These are phyloP conservation scores for Pogonocherus hispidulus DNA, from an alignment of 2,888 invertebrate genomes.

Conservation along the genomic window DNA sequence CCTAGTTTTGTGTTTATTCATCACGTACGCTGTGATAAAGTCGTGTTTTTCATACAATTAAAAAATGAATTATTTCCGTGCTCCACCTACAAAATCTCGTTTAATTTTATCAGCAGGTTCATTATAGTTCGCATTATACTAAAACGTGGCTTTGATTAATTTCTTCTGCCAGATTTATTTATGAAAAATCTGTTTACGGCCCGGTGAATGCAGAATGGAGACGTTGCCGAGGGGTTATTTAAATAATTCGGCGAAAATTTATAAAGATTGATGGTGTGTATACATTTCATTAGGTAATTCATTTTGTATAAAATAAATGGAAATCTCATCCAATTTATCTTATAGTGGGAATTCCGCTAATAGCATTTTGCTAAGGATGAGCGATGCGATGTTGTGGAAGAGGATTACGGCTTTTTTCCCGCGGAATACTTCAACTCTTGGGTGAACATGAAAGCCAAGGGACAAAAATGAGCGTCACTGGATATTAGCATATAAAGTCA, in stretches of 20 bases:
- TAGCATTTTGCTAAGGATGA: constrained; percentile 15
- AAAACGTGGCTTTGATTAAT: constrained; percentile 16
- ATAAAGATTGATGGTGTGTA: constrained; percentile 20
- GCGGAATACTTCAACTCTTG: neutral
- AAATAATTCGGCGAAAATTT: constrained; percentile 17
- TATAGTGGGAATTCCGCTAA: constrained; percentile 15
- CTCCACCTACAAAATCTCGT: neutral
- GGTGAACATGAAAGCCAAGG: neutral
- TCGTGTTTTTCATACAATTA: neutral
- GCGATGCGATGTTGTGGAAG: constrained; percentile 10
- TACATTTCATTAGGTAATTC: constrained; percentile 24
- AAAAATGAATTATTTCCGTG: neutral
- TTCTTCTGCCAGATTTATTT: neutral
- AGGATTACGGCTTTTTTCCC: neutral
- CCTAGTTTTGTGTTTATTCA: neutral
- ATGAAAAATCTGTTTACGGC: constrained; percentile 20
- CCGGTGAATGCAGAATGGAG: constrained; percentile 4
- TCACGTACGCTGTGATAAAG: neutral
- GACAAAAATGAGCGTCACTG: neutral
- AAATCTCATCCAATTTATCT: constrained; percentile 18
- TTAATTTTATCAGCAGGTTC: constrained; percentile 3
- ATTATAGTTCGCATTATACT: constrained; percentile 13
- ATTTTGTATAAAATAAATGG: constrained; percentile 24
- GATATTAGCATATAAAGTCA: constrained; percentile 1
- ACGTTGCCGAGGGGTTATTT: constrained; percentile 15